These are phyloP conservation scores for Porphyrio hochstetteri DNA, from an alignment of 2,113 vertebrate species.

Conservation along the genomic window DNA sequence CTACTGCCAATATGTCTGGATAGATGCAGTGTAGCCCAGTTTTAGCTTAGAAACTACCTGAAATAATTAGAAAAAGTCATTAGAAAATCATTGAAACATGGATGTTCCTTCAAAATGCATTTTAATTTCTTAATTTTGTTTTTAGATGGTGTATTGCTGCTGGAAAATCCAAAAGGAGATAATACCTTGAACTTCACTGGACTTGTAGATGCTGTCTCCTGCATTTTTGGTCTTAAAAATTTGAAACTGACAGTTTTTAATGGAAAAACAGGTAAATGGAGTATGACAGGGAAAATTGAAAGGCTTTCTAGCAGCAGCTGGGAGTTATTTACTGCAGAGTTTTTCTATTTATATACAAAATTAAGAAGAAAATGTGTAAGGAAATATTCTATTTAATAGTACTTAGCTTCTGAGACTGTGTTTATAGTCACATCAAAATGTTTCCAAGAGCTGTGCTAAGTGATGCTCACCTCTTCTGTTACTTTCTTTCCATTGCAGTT, in stretches of 20 bases:
- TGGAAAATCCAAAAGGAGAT: slow-evolving; percentile 96
- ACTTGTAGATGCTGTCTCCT: slow-evolving; percentile 80
- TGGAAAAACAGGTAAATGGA: slow-evolving; percentile 80
- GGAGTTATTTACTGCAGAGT: background rate
- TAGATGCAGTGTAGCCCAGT: background rate
- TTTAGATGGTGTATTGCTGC: slow-evolving; percentile 88
- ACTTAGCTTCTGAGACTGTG: background rate
- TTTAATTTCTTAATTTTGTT: slow-evolving; percentile 3
- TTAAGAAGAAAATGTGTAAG: background rate
- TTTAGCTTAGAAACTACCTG: background rate
- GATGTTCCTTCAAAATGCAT: background rate
- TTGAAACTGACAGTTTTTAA: slow-evolving; percentile 79
- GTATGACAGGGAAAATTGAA: background rate
- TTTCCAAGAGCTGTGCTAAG: slow-evolving; percentile 30
- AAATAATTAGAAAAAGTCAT: background rate
- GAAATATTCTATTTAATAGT: background rate
- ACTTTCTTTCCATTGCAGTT: background rate
- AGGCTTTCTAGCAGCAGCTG: background rate
- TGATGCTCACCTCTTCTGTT: slow-evolving; percentile 1
- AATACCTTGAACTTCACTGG: slow-evolving; percentile 79
- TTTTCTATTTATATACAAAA: background rate
- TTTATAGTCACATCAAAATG: background rate
- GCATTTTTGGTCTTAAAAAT: slow-evolving; percentile 84
- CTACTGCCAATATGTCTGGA: background rate
- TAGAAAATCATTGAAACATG: background rate